Evolutionary conservation across 2,113 vertebrate genomes (phyloP), one percentile per base, ranked within the genome.

Genomic region (Chaetorhynchus papuensis): DNA sequence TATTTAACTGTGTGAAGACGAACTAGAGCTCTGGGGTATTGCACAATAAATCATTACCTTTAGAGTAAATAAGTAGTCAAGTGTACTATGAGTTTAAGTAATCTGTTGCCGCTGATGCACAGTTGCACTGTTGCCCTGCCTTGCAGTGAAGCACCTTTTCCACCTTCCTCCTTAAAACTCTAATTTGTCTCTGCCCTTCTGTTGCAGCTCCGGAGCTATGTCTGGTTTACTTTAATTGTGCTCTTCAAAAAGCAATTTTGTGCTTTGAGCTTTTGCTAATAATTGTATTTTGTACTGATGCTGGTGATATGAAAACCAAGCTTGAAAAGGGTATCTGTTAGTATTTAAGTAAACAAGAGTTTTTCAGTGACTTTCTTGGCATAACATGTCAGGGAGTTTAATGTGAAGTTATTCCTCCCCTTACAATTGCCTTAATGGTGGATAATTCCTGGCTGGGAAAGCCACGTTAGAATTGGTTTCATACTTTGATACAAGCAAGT

Each of bases 401-500:
- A 39, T 68, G 52, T 91, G 65, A 94, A 82, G 81, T 93, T 88
- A 63, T 28, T 88, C 96, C 78, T 85, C n/a, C 35, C 74, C 79
- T 83, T 63, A 42, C 81, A 91, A 94, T 92, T 80, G 74, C 61
- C 87, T 94, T 82, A 76, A 83, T 95, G 15, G 19, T 47, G 54
- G 91, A 74, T 95, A 95, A 85, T 94, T 95, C 56, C 57, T 94
- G 75, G 27, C 68, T 64, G 24, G 81, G 56, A 66, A 57, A 59
- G 24, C 31, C 53, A 13, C 57, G 28, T 21, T 84, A 50, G 47
- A 94, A 82, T 76, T 45, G 2, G 27, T 88, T 94, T 93, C 65
- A 28, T 94, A 94, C 74, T 94, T 96, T 44, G 50, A 88, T 75
- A 70, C 69, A 91, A 95, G 30, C 52, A 57, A 93, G 33, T 95